Conservation (phyloP, 1,140 invertebrate species). For the Pygmarrhopalites habei region DNA sequence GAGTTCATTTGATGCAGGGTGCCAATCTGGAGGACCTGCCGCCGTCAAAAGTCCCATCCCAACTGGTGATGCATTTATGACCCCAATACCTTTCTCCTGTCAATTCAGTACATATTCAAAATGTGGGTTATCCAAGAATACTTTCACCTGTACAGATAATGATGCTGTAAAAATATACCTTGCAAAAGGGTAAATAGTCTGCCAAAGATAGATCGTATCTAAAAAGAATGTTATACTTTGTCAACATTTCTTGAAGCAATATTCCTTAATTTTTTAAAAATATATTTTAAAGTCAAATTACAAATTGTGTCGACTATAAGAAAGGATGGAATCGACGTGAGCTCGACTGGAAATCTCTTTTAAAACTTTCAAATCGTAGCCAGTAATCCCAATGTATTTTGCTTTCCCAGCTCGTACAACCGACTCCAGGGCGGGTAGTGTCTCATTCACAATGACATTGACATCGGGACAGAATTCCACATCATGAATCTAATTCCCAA, state of each 20-base stretch:
- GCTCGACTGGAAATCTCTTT: slow-evolving; percentile 64
- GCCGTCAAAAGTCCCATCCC: slow-evolving; percentile 75
- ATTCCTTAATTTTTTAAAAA: no score
- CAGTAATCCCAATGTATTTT: slow-evolving; percentile 75
- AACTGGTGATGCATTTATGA: slow-evolving; percentile 75
- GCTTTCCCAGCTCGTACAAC: slow-evolving; percentile 67
- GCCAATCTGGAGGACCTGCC: slow-evolving; percentile 68
- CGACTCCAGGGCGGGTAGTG: slow-evolving; percentile 65
- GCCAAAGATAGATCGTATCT: no score
- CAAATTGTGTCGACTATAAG: slow-evolving; percentile 70
- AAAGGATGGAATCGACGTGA: slow-evolving; percentile 62
- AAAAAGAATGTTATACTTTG: no score
- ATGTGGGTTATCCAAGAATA: no score
- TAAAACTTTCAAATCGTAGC: slow-evolving; percentile 70
- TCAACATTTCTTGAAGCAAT: no score
- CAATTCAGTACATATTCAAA: no score
- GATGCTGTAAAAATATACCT: no score
- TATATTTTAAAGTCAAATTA: slow-evolving; percentile 43
- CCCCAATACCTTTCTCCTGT: slow-evolving; percentile 61
- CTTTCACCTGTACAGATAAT: no score
- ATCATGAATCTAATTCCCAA: no score
- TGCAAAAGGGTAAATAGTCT: no score
- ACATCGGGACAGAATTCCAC: slow-evolving; percentile 75
- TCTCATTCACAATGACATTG: slow-evolving; percentile 74
- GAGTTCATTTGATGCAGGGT: slow-evolving; percentile 62